Base-by-base conservation (phyloP, 2,888 invertebrate genomes). In the Hirtodrosophila trivittata region DNA sequence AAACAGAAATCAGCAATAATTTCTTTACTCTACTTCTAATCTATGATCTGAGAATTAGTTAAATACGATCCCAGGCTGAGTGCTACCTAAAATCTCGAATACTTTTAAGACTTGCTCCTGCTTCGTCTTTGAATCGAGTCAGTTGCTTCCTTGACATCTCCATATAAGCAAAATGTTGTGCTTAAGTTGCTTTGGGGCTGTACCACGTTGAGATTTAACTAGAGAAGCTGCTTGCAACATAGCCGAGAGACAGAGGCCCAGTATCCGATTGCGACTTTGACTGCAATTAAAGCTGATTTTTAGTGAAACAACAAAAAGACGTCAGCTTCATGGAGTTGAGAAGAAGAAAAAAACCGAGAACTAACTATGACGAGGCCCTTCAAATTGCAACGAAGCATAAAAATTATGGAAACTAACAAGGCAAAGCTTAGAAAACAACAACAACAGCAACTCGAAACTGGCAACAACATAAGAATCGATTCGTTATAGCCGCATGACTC, bases 211-310 rank as follows among this genome's bases (percentile, higher is more conserved):
- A n/a, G n/a, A n/a, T 21, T 2, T 5, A 21, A 21, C 18, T 5
- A 21, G 51, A 47, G 47, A 49, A 35, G 46, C 18, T 25, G 58
- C 77, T 84, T 77, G 85, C 78, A 82, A 77, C 66, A 65, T 30
- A 46, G 54, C 60, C 54, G 38, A 52, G 38, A 52, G 64, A 69
- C 73, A 57, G 47, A 50, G 60, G 41, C 72, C 56, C 51, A 51
- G 68, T 73, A 70, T 70, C 74, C 51, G 68, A 70, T 70, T 73
- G 74, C 69, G 52, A 47, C 58, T 72, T 45, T 42, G 59, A 55
- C 62, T 78, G 86, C 86, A 80, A 82, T 85, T 82, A 85, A 69
- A 78, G 78, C 85, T 85, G 86, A 72, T 68, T 58, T 33, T 68
- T 50, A 9, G 25, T 37, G 32, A 13, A 1, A n/a, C n/a, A n/a